Percentiles rank a stretch among this genome's conserved stretches.
These are phyloP conservation scores for Eupleurogrammus muticus DNA, from an alignment of 2,797 vertebrate species.

Conservation along the genomic window DNA sequence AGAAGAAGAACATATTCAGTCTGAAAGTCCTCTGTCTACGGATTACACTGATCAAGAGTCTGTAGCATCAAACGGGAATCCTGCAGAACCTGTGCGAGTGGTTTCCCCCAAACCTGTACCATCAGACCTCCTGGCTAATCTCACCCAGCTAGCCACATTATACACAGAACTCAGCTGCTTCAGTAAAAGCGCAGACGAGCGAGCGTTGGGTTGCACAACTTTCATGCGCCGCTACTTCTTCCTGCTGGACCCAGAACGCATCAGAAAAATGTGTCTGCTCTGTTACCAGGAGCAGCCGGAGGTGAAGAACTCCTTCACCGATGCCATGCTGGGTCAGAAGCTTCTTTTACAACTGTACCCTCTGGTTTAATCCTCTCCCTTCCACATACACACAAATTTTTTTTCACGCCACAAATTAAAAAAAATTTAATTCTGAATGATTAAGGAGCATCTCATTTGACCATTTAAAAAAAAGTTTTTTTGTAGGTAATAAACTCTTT, in stretches of 20 bases:
- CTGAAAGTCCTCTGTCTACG: conserved; percentile 26
- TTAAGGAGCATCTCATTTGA: background rate
- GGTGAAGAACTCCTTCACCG: conserved; percentile 86
- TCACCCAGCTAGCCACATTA: conserved; percentile 87
- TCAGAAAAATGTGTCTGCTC: conserved; percentile 88
- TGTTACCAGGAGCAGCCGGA: conserved; percentile 80
- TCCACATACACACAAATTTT: too few relatives aligned
- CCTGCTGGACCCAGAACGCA: conserved; percentile 90
- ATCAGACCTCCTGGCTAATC: conserved; percentile 78
- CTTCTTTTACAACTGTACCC: background rate
- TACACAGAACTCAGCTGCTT: conserved; percentile 89
- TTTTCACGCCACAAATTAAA: too few relatives aligned
- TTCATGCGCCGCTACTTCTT: conserved; percentile 93
- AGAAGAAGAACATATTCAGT: conserved; percentile 23
- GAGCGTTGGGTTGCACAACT: conserved; percentile 42
- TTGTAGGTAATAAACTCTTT: too few relatives aligned
- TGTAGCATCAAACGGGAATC: conserved; percentile 16
- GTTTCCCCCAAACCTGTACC: conserved; percentile 80
- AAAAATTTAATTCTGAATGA: background rate
- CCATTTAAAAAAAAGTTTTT: background rate
- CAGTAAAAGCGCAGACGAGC: conserved; percentile 38
- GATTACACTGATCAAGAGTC: conserved; percentile 38
- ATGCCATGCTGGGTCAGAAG: conserved; percentile 90
- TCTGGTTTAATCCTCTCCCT: background rate
- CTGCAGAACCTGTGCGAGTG: conserved; percentile 74